Conservation (phyloP, 1,140 invertebrate genomes). For the Drosophila aff. region DNA sequence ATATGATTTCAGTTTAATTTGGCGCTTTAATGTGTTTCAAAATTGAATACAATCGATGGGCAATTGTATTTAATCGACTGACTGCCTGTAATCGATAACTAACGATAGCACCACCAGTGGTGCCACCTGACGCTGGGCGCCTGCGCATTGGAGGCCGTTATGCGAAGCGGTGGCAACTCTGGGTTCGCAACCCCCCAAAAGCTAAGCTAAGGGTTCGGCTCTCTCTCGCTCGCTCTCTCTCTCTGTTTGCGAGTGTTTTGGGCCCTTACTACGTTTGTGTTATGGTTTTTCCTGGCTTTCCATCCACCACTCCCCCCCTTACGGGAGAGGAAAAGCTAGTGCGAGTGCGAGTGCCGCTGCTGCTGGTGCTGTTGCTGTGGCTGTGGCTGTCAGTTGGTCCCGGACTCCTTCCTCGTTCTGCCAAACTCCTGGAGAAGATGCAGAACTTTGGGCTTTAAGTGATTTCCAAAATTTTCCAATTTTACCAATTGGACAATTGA, state of each 20-base stretch:
- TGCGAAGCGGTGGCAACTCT: constrained; percentile 7
- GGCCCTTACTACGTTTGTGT: constrained; percentile 44
- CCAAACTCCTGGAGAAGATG: constrained; percentile 4
- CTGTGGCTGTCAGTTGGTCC: constrained; percentile 28
- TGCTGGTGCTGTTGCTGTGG: constrained; percentile 34
- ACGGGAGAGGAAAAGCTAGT: constrained; percentile 39
- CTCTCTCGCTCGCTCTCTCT: constrained; percentile 4
- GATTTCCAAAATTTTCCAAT: background rate
- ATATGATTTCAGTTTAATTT: background rate
- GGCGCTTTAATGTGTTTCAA: background rate
- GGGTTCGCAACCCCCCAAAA: background rate
- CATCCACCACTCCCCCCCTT: background rate
- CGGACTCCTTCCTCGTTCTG: constrained; percentile 13
- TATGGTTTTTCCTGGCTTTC: constrained; percentile 57
- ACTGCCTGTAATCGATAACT: background rate
- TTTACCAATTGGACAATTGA: background rate
- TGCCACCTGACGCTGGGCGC: constrained; percentile 19
- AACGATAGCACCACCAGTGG: background rate
- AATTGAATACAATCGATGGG: background rate
- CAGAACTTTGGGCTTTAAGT: constrained; percentile 12
- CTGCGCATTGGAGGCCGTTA: constrained; percentile 25
- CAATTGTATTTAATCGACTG: background rate
- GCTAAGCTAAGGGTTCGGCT: constrained; percentile 7
- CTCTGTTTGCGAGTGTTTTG: constrained; percentile 45
- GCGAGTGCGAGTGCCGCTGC: constrained; percentile 43